Base-by-base conservation (phyloP, 2,888 invertebrate genomes). In the Entomobrya proxima region DNA sequence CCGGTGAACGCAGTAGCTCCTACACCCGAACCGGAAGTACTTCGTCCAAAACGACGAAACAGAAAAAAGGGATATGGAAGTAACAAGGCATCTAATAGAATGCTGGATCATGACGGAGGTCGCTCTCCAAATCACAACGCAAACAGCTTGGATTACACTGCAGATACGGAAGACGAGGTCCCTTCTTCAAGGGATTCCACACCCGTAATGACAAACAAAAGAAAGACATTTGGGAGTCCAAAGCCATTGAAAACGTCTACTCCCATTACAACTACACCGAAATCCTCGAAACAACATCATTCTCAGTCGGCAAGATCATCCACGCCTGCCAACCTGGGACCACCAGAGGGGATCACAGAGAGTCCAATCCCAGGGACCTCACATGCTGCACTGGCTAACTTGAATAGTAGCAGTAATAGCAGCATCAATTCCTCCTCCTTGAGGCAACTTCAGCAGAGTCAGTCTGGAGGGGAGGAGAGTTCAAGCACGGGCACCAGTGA, bases 401-500 rank as follows among this genome's bases (percentile, higher is more conserved):
- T 83, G 30, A 78, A 83, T 40, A 86, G 82, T 44, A 79, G 72
- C 21, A 83, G 78, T 52, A 64, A 35, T 47, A 75, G 76, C 30
- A 61, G 40, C 58, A 35, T 47, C 15, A 27, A 52, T 11, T 18
- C 69, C 27, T n/a, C 64, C 27, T 78, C 78, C 74, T 44, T 50
- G 2, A 61, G 76, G 69, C 67, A 72, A 47, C 55, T 79, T 21
- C 64, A 64, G 9, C 64, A 64, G 27, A 32, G 24, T 9, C 81
- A 72, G 32, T 83, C 83, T 44, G 84, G 84, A 18, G 84, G 64
- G 11, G 86, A 87, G 50, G 86, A 87, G 30, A 74, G 72, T 72
- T 78, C 86, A 55, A 67, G 83, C 21, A 83, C 83, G 83, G 83
- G 83, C 76, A 83, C 83, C 76, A 83, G 83, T 69, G 86, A 87